Evolutionary conservation across 2,888 invertebrate genomes (phyloP).

Genomic region (Tiphia femorata): DNA sequence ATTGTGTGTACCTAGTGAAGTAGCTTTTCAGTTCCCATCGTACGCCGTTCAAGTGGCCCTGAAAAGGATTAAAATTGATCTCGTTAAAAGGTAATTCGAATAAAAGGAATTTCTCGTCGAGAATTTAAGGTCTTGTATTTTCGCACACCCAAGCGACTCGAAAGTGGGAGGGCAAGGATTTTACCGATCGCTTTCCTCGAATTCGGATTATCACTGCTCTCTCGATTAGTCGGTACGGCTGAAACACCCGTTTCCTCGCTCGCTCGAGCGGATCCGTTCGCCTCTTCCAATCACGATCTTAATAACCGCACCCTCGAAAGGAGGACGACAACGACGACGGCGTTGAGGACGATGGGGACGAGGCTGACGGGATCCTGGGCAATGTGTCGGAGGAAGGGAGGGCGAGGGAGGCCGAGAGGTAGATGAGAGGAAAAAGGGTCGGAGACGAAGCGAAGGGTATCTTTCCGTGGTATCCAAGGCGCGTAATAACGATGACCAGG

Average conservation of each 20-base stretch:
- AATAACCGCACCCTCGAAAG: constrained; percentile 52
- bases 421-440: constrained; percentile 32
- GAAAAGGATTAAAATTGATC: too few species aligned
- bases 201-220: constrained; percentile 44
- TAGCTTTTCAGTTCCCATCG: too few species aligned
- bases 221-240: constrained; percentile 43
- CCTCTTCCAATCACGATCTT: constrained; percentile 58
- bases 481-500: constrained; percentile 53
- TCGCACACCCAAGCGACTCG: constrained; percentile 1
- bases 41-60: too few species aligned
- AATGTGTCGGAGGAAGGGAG: constrained; percentile 37
- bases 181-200: constrained; percentile 34
- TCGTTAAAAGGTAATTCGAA: too few species aligned
- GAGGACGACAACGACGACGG: constrained; percentile 27
- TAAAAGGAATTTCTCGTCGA: too few species aligned
- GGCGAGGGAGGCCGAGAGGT: constrained; percentile 25
- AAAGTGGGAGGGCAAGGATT: constrained; percentile 13
- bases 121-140: too few species aligned
- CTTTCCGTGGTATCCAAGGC: constrained; percentile 41
- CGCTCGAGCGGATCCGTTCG: constrained; percentile 32
- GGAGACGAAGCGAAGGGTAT: constrained; percentile 11
- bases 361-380: constrained; percentile 22
- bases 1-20: too few species aligned
- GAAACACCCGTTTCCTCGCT: constrained; percentile 37
- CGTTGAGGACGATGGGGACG: constrained; percentile 23